Conservation (phyloP, 2,888 invertebrate species). For the Steinernema carpocapsae region DNA sequence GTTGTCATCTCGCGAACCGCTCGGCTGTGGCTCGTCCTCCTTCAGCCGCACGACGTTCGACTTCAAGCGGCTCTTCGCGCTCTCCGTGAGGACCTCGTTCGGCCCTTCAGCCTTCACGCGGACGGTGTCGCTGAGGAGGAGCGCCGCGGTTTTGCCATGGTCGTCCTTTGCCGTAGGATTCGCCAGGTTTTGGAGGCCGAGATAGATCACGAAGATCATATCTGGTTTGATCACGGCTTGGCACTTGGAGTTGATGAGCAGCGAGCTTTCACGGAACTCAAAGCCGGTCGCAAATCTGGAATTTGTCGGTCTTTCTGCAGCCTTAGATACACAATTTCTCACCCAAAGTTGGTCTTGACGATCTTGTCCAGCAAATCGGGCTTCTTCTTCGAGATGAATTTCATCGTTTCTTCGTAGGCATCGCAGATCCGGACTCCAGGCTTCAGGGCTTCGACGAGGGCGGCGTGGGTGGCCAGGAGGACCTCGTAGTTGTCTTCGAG, state of each 20-base stretch:
- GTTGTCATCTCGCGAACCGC: slow-evolving; percentile 50
- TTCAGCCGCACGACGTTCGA: slow-evolving; percentile 70
- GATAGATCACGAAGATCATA: slow-evolving; percentile 94
- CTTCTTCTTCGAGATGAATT: slow-evolving; percentile 84
- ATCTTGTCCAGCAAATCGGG: slow-evolving; percentile 84
- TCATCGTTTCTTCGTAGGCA: slow-evolving; percentile 84
- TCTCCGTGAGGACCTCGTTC: slow-evolving; percentile 77
- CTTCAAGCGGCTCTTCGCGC: slow-evolving; percentile 73
- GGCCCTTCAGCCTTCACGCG: slow-evolving; percentile 74
- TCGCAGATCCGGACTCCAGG: slow-evolving; percentile 81
- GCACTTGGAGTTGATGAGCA: slow-evolving; percentile 89
- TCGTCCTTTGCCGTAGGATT: slow-evolving; percentile 86
- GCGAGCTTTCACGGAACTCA: slow-evolving; percentile 92
- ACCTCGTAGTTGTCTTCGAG: slow-evolving; percentile 82
- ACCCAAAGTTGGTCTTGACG: slow-evolving; percentile 78
- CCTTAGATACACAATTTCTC: not conserved
- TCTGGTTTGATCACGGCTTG: slow-evolving; percentile 74
- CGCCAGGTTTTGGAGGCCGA: slow-evolving; percentile 84
- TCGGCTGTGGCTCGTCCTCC: slow-evolving; percentile 70
- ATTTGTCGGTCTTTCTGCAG: not conserved
- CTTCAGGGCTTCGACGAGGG: slow-evolving; percentile 82
- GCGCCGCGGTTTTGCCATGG: slow-evolving; percentile 81
- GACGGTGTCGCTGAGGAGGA: slow-evolving; percentile 97
- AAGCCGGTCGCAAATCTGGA: slow-evolving; percentile 90
- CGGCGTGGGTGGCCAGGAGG: slow-evolving; percentile 85